Evolutionary conservation across 2,888 invertebrate species (phyloP).

Genomic region (Phlogophora meticulosa): DNA sequence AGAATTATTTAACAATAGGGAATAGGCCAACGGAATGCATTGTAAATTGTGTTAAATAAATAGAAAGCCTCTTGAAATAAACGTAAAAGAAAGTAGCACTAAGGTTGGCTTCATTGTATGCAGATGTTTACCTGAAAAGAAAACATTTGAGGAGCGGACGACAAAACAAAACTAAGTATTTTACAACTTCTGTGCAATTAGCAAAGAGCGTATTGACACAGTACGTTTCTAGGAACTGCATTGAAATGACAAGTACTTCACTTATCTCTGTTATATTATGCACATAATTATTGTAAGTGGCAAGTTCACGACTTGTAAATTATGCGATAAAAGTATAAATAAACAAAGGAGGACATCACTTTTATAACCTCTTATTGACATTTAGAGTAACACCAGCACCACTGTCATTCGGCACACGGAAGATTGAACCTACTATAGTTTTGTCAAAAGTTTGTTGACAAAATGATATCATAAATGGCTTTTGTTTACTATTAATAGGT

Average conservation of each 20-base stretch:
- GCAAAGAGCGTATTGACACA: slow-evolving; percentile 4
- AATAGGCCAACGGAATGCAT: slow-evolving; percentile 37
- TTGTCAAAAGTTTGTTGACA: slow-evolving; percentile 48
- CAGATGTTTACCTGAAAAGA: slow-evolving; percentile 55
- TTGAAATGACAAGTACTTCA: slow-evolving; percentile 23
- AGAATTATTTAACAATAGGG: slow-evolving; percentile 56
- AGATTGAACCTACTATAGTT: slow-evolving; percentile 6
- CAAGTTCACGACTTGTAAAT: slow-evolving; percentile 52
- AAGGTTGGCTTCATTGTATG: slow-evolving; percentile 39
- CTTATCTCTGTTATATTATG: slow-evolving; percentile 46
- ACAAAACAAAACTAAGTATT: slow-evolving; percentile 21
- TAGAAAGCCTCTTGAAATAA: slow-evolving; percentile 25
- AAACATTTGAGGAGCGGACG: slow-evolving; percentile 17
- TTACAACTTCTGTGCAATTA: slow-evolving; percentile 36
- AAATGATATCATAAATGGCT: slow-evolving; percentile 39
- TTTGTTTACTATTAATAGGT: slow-evolving; percentile 51
- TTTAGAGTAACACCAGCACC: slow-evolving; percentile 15
- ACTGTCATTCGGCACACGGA: slow-evolving; percentile 26
- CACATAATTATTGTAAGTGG: slow-evolving; percentile 44
- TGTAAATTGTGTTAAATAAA: slow-evolving; percentile 34
- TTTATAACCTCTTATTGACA: slow-evolving; percentile 47
- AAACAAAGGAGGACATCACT: slow-evolving; percentile 50
- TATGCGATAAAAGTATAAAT: slow-evolving; percentile 57
- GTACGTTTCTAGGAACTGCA: slow-evolving; percentile 31
- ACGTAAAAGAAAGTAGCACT: slow-evolving; percentile 29